These are phyloP conservation scores for Falcaria lacertinaria DNA, from an alignment of 2,888 invertebrate species.

Conservation along the genomic window DNA sequence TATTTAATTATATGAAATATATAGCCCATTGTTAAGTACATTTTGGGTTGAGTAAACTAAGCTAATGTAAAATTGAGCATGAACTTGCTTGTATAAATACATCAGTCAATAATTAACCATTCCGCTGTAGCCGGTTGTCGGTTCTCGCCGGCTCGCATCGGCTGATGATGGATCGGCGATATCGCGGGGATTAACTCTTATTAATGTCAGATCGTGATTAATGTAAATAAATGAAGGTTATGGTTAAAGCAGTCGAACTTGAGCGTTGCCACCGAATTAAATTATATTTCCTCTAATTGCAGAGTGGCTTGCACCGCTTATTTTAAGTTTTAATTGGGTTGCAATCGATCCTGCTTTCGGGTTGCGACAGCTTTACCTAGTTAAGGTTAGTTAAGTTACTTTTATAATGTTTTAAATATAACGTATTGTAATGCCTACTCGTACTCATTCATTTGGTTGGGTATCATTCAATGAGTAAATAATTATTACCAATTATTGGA, in stretches of 20 bases:
- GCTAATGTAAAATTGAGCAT: neutral
- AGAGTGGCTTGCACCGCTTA: neutral
- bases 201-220: conserved; percentile 38
- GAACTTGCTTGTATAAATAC: conserved; percentile 14
- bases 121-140: conserved; percentile 17
- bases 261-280: neutral
- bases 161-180: conserved; percentile 27
- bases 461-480: too few relatives aligned
- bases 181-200: conserved; percentile 33
- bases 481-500: too few relatives aligned
- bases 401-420: too few relatives aligned
- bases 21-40: too few relatives aligned
- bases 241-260: conserved; percentile 2
- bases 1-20: neutral
- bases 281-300: neutral
- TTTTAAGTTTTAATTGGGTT: neutral
- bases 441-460: too few relatives aligned
- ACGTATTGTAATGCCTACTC: too few relatives aligned
- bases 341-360: too few relatives aligned
- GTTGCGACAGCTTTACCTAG: neutral
- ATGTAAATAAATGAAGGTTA: conserved; percentile 32
- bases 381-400: too few relatives aligned
- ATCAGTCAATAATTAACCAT: conserved; percentile 21
- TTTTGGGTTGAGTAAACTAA: neutral
- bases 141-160: conserved; percentile 8